These are phyloP conservation scores for Drosophila rellima DNA, from an alignment of 2,888 invertebrate species.

Conservation along the genomic window DNA sequence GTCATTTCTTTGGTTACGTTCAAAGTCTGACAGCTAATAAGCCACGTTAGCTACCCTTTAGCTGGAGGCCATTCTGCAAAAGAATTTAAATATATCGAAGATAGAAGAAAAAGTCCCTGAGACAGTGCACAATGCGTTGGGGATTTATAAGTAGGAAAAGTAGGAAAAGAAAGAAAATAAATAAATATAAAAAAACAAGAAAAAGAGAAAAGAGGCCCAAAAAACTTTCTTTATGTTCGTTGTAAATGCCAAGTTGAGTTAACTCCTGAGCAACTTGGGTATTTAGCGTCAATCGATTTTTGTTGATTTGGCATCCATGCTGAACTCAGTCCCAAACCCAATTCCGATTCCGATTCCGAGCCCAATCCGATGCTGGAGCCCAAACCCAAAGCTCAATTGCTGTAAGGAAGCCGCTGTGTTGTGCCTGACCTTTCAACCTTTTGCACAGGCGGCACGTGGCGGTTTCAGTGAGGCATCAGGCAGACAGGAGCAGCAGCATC, in stretches of 20 bases:
- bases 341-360: not conserved
- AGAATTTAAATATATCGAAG: slow-evolving; percentile 72
- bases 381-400: slow-evolving; percentile 19
- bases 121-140: slow-evolving; percentile 63
- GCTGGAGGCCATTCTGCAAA: slow-evolving; percentile 18
- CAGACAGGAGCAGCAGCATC: slow-evolving; percentile 15
- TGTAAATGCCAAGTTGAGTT: slow-evolving; percentile 61
- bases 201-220: slow-evolving; percentile 20
- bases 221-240: slow-evolving; percentile 40
- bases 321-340: slow-evolving; percentile 20
- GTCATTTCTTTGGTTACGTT: not conserved
- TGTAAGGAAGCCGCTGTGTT: slow-evolving; percentile 3
- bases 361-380: not conserved
- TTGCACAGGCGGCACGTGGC: slow-evolving; percentile 74
- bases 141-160: slow-evolving; percentile 58
- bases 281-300: slow-evolving; percentile 79
- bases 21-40: slow-evolving; percentile 10
- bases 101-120: slow-evolving; percentile 41
- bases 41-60: slow-evolving; percentile 6
- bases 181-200: slow-evolving; percentile 28
- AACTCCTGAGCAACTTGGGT: slow-evolving; percentile 74
- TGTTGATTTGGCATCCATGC: slow-evolving; percentile 65
- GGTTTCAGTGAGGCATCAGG: slow-evolving; percentile 43
- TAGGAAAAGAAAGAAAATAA: slow-evolving; percentile 26
- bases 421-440: slow-evolving; percentile 79